Evolutionary conservation across 2,113 vertebrate genomes (phyloP).

Genomic region (Oophaga pumilio): DNA sequence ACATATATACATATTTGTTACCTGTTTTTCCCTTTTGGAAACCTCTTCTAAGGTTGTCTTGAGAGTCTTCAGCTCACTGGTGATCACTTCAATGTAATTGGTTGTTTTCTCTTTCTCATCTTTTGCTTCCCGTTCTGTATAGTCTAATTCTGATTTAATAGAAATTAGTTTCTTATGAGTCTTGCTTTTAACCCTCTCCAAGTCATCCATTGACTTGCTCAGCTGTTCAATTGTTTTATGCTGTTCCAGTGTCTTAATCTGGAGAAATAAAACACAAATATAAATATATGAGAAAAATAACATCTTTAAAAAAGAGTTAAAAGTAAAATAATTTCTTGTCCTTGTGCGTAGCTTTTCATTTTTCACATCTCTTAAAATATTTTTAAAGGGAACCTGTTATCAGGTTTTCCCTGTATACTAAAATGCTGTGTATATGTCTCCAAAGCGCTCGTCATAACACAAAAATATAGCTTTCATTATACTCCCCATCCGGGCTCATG

Average conservation of each 20-base stretch:
- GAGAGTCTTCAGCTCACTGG: constrained; percentile 70
- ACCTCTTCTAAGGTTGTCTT: constrained; percentile 79
- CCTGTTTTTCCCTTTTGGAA: constrained; percentile 81
- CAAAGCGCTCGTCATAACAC: too few species aligned
- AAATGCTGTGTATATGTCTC: too few species aligned
- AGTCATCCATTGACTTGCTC: constrained; percentile 73
- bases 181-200: constrained; percentile 80
- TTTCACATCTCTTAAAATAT: too few species aligned
- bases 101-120: constrained; percentile 72
- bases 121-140: constrained; percentile 67
- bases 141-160: constrained; percentile 76
- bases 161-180: constrained; percentile 74
- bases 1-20: constrained; percentile 56
- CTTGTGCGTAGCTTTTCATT: too few species aligned
- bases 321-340: not conserved
- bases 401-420: too few species aligned
- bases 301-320: not conserved
- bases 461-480: too few species aligned
- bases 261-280: constrained; percentile 47
- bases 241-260: constrained; percentile 87
- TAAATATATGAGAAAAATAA: not conserved
- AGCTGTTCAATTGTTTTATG: constrained; percentile 80
- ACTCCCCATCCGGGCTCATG: too few species aligned
- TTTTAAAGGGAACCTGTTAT: too few species aligned
- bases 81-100: constrained; percentile 67